These are phyloP conservation scores for Tachina fera DNA, from an alignment of 2,888 invertebrate genomes.

Conservation along the genomic window DNA sequence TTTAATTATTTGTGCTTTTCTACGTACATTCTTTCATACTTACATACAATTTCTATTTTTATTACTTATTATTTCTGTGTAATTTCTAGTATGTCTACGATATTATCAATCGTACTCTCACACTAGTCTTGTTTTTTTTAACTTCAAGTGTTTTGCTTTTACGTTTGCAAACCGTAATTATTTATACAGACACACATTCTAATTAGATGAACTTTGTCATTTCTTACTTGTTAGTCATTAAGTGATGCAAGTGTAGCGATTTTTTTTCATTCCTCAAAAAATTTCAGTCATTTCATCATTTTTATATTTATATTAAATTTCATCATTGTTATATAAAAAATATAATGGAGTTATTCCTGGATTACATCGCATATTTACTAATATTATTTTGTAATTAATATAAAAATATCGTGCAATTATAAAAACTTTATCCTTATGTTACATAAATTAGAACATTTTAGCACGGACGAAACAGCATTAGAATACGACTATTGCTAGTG, in stretches of 20 bases:
- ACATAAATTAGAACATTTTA: too few relatives aligned
- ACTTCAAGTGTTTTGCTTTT: conserved; percentile 22
- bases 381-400: too few relatives aligned
- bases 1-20: conserved; percentile 25
- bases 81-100: conserved; percentile 33
- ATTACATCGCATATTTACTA: too few relatives aligned
- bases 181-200: conserved; percentile 1
- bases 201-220: conserved; percentile 5
- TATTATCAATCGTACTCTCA: conserved; percentile 49
- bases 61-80: conserved; percentile 28
- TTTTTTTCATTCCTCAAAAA: background rate
- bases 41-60: conserved; percentile 28
- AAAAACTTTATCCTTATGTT: too few relatives aligned
- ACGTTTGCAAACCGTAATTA: conserved; percentile 50
- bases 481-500: too few relatives aligned
- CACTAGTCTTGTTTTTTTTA: conserved; percentile 17
- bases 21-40: conserved; percentile 19
- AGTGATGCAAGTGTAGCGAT: background rate
- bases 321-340: too few relatives aligned
- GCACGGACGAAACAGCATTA: too few relatives aligned
- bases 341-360: too few relatives aligned
- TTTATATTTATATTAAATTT: too few relatives aligned
- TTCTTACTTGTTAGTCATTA: conserved; percentile 29
- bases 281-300: too few relatives aligned
- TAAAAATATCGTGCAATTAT: too few relatives aligned